phyloP scores from a whole-genome alignment of 1,140 invertebrate species.

The Drosophila jambulina region DNA sequence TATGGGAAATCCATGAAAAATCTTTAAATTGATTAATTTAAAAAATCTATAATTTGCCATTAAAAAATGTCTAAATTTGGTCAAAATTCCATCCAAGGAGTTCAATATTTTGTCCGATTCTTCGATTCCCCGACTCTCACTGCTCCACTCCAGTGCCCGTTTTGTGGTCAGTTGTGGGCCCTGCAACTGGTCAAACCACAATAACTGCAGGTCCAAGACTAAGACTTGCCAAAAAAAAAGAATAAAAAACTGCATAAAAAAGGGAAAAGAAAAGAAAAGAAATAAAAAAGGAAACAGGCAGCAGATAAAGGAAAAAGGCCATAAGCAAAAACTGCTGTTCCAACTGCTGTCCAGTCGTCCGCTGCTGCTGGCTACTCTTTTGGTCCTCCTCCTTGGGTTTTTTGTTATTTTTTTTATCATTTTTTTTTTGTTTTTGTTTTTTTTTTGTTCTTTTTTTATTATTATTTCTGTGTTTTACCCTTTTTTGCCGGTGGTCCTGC shows the following conservation, averaged over 20 bases:
- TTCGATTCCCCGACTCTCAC: slow-evolving; percentile 6
- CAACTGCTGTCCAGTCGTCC: slow-evolving; percentile 59
- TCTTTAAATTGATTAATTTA: background rate
- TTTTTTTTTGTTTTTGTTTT: background rate
- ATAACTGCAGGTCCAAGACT: slow-evolving; percentile 51
- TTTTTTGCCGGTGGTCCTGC: slow-evolving; percentile 66
- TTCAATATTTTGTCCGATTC: slow-evolving; percentile 1
- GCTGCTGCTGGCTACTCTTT: slow-evolving; percentile 44
- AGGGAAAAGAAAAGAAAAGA: slow-evolving; percentile 11
- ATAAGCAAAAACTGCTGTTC: slow-evolving; percentile 50
- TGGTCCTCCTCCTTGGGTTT: slow-evolving; percentile 11
- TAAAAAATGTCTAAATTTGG: slow-evolving; percentile 7
- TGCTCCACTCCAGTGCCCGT: slow-evolving; percentile 16
- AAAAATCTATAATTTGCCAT: background rate
- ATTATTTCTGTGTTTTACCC: slow-evolving; percentile 15
- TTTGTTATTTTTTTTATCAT: background rate
- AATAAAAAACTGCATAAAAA: slow-evolving; percentile 11
- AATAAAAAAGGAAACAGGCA: slow-evolving; percentile 12
- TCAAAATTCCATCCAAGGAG: slow-evolving; percentile 5
- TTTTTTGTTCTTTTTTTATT: background rate
- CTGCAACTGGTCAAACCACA: slow-evolving; percentile 60
- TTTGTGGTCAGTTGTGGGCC: slow-evolving; percentile 31
- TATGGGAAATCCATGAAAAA: too few relatives aligned
- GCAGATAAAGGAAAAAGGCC: slow-evolving; percentile 52
- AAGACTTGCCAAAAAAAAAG: slow-evolving; percentile 43